Evolutionary conservation across 2,888 invertebrate genomes (phyloP), one percentile per base, ranked within the genome.

Genomic region (Mimachlamys varia): DNA sequence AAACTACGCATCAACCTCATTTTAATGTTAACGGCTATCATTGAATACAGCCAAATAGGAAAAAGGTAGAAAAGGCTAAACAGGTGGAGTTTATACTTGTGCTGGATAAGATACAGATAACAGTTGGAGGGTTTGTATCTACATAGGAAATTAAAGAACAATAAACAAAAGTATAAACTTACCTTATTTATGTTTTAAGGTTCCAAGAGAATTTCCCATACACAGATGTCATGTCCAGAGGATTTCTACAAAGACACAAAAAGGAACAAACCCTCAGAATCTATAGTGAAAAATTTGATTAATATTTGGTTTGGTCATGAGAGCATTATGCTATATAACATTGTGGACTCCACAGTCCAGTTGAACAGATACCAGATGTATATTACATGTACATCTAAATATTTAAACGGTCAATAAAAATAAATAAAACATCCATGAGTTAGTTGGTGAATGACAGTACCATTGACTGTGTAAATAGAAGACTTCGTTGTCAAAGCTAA

Each of bases 1-100:
- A 76, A 76, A 76, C 27, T 15, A 76, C 4, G 76, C 33, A 76
- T 76, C 76, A 27, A 76, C 76, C 76, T 76, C 76, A 76, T 76
- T 76, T 53, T 33, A 76, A 76, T 76, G 76, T 2, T 27, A 76
- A 27, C 33, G 33, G 76, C 27, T 76, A 76, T 76, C 76, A 33
- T 33, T 12, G 33, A 76, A 27, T 33, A 76, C 33, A 76, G 27
- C 10, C 27, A 76, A 76, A 27, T 27, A n/a, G 76, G 15, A 33
- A 22, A 62, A 4, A 62, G n/a, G 53, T 53, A 15, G 13, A 53
- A n/a, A 76, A 27, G 12, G 13, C 7, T 13, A 33, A 76, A 27
- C 33, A 76, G 76, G 33, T 76, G 76, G 15, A 12, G 0, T 33
- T 12, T 12, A 5, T 27, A 76, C 33, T 12, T 7, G 0, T 76